A percentile compares a stretch with the other conserved stretches of the same genome.
These are phyloP conservation scores for Mesodorylaimus sp. DNA, from an alignment of 2,888 invertebrate species.

Conservation along the genomic window DNA sequence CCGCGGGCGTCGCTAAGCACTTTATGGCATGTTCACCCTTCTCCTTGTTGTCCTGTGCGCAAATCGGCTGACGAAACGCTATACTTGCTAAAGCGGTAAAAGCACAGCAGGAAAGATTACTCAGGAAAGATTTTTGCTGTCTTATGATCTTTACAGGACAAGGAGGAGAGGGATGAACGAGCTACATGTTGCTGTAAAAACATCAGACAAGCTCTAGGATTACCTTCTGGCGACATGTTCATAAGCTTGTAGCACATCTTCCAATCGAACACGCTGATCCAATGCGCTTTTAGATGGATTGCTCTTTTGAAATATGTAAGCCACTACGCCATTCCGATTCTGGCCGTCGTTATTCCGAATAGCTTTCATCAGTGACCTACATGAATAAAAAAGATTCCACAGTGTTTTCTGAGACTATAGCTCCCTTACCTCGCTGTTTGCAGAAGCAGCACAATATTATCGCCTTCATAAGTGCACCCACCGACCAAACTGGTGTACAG, in stretches of 20 bases:
- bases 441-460: conserved; percentile 75
- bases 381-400: not conserved
- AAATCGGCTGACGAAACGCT: too few relatives aligned
- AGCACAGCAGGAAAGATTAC: too few relatives aligned
- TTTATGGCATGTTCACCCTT: too few relatives aligned
- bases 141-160: too few relatives aligned
- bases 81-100: too few relatives aligned
- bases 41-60: too few relatives aligned
- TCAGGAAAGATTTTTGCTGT: too few relatives aligned
- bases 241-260: conserved; percentile 27
- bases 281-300: not conserved
- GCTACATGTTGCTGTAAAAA: not conserved
- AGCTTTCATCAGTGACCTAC: not conserved
- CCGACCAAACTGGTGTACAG: conserved; percentile 67
- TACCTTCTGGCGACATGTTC: conserved; percentile 45
- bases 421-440: conserved; percentile 51
- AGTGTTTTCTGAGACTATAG: not conserved
- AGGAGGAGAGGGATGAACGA: not conserved
- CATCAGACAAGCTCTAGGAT: too few relatives aligned
- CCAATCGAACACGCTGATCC: not conserved
- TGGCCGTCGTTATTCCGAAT: not conserved
- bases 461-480: conserved; percentile 84
- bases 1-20: too few relatives aligned
- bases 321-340: not conserved
- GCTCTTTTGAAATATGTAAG: not conserved